Conservation (phyloP, 2,888 invertebrate species). For the Hedya salicella region DNA sequence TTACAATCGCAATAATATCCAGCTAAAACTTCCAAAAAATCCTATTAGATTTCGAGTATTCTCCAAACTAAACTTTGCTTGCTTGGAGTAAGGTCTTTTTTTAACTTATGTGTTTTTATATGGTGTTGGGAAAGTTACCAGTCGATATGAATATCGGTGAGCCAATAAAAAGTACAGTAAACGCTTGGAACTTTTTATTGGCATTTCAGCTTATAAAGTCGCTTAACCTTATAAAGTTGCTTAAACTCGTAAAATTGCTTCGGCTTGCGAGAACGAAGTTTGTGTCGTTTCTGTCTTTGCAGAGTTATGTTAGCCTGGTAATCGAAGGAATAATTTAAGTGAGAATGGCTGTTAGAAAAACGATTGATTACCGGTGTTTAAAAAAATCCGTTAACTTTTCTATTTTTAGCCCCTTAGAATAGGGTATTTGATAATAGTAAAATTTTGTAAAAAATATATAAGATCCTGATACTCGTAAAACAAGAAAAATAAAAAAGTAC, state of each 20-base stretch:
- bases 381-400: too few species aligned
- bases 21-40: slow-evolving; percentile 6
- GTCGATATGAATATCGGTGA: slow-evolving; percentile 26
- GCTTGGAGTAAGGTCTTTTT: neutral
- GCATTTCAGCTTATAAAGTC: slow-evolving; percentile 37
- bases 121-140: neutral
- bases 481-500: too few species aligned
- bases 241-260: slow-evolving; percentile 29
- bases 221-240: slow-evolving; percentile 28
- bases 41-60: neutral
- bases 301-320: slow-evolving; percentile 5
- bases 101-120: neutral
- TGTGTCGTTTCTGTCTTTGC: slow-evolving; percentile 7
- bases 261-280: slow-evolving; percentile 11
- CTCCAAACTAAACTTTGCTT: neutral
- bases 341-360: neutral
- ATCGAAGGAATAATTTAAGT: slow-evolving; percentile 1
- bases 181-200: slow-evolving; percentile 49
- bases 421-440: too few species aligned
- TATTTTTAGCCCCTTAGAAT: too few species aligned
- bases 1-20: slow-evolving; percentile 35
- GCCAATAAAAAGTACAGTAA: slow-evolving; percentile 78
- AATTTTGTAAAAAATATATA: too few species aligned
- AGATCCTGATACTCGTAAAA: too few species aligned
- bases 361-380: neutral